phyloP scores from a whole-genome alignment of 1,140 invertebrate species.

The Drosophila tani region DNA sequence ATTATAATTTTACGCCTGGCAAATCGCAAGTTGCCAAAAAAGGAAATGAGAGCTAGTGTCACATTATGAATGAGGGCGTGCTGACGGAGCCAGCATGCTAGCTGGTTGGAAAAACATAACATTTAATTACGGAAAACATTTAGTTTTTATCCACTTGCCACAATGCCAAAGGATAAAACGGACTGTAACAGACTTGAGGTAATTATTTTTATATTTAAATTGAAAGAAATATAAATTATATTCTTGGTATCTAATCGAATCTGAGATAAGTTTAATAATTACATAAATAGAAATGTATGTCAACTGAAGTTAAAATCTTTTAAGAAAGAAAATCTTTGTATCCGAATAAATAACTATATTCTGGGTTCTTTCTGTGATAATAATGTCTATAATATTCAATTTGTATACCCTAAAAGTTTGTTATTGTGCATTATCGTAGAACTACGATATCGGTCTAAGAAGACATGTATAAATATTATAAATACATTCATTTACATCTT shows the following conservation, averaged over 20 bases:
- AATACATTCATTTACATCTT: too few species aligned
- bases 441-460: too few species aligned
- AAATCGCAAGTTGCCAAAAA: constrained; percentile 65
- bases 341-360: too few species aligned
- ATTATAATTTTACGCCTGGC: constrained; percentile 80
- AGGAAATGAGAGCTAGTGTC: constrained; percentile 5
- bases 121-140: constrained; percentile 16
- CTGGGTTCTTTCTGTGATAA: too few species aligned
- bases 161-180: neutral
- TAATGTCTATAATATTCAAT: too few species aligned
- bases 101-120: neutral
- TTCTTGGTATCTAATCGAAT: neutral
- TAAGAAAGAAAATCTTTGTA: too few species aligned
- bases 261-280: too few species aligned
- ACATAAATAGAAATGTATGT: too few species aligned
- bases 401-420: too few species aligned
- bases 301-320: neutral
- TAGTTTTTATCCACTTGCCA: neutral
- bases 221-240: neutral
- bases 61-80: constrained; percentile 10
- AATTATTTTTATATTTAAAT: neutral
- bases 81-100: constrained; percentile 3
- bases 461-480: too few species aligned
- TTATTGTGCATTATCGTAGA: too few species aligned
- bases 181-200: neutral